A percentile compares a stretch with the other conserved stretches of the same genome.
Conservation (phyloP, 2,797 vertebrate genomes). For the Chaenodraco wilsoni region DNA sequence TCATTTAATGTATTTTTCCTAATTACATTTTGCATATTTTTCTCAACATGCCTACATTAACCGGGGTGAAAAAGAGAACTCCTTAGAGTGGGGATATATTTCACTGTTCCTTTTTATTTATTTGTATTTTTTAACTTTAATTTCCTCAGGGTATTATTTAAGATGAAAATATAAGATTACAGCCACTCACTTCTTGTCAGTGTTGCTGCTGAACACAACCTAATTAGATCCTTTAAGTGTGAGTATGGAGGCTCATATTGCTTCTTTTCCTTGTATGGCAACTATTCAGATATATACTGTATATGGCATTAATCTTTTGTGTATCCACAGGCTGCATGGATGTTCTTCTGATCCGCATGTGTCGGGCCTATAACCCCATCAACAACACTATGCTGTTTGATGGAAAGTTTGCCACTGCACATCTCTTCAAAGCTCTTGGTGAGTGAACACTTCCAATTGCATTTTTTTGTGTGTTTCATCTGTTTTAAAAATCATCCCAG, state of each 20-base stretch:
- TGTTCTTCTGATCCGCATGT: slow-evolving; percentile 92
- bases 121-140: background rate
- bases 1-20: background rate
- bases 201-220: background rate
- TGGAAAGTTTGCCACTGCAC: slow-evolving; percentile 88
- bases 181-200: too few relatives aligned
- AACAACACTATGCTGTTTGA: slow-evolving; percentile 92
- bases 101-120: background rate
- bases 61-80: background rate
- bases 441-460: slow-evolving; percentile 62
- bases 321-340: slow-evolving; percentile 88
- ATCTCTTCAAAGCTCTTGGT: slow-evolving; percentile 93
- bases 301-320: background rate
- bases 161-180: background rate
- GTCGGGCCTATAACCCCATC: slow-evolving; percentile 89
- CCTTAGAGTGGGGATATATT: background rate
- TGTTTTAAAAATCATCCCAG: slow-evolving; percentile 1
- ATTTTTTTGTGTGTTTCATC: slow-evolving; percentile 13
- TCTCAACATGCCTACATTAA: background rate
- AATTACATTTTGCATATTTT: background rate
- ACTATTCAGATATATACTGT: background rate
- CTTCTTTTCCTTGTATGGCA: fast-evolving
- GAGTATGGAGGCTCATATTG: background rate
- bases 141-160: too few relatives aligned
- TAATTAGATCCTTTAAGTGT: background rate